phyloP scores from a whole-genome alignment of 2,888 invertebrate species.

The Bombyx huttoni region DNA sequence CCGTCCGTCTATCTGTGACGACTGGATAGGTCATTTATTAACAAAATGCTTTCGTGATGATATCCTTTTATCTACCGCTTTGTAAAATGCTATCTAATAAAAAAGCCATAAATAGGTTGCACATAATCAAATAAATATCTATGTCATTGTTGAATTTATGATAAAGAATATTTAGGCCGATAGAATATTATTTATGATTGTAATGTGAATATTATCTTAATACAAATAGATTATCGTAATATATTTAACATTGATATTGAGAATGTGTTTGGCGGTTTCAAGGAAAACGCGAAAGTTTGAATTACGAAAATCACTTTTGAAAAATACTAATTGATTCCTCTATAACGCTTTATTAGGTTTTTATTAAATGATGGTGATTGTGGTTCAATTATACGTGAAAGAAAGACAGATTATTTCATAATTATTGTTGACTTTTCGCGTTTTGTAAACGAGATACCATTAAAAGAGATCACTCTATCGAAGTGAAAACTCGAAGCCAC shows the following conservation, averaged over 20 bases:
- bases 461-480: not conserved
- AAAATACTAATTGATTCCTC: not conserved
- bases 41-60: not conserved
- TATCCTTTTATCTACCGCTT: not conserved
- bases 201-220: no score
- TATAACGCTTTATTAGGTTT: not conserved
- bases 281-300: not conserved
- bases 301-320: not conserved
- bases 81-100: not conserved
- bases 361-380: not conserved
- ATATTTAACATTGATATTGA: not conserved
- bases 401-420: not conserved
- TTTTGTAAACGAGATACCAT: not conserved
- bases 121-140: no score
- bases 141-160: no score
- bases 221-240: not conserved
- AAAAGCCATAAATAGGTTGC: no score
- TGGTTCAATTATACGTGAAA: not conserved
- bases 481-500: not conserved
- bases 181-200: no score
- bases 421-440: not conserved
- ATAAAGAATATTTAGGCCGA: no score
- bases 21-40: conserved; percentile 9
- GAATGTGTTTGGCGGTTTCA: no score
- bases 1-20: conserved; percentile 19